Percentiles rank a stretch among this genome's conserved stretches.
These are phyloP conservation scores for Macropis europaea DNA, from an alignment of 2,888 invertebrate genomes.

Conservation along the genomic window DNA sequence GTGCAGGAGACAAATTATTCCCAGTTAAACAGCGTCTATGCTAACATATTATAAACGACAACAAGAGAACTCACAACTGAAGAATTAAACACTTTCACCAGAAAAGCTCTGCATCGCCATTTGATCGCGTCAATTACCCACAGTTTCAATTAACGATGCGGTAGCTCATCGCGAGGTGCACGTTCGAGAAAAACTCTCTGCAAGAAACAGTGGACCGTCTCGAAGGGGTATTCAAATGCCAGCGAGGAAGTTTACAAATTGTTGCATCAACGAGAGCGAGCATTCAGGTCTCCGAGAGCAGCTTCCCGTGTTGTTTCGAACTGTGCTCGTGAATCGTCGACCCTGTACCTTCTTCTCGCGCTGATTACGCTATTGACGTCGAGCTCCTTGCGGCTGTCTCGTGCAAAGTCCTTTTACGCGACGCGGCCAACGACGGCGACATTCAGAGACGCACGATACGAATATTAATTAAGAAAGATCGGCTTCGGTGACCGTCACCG, in stretches of 20 bases:
- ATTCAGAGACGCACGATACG: slow-evolving; percentile 44
- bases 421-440: slow-evolving; percentile 18
- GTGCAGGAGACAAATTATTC: no score
- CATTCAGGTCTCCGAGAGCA: not conserved
- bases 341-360: slow-evolving; percentile 15
- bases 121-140: no score
- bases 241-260: slow-evolving; percentile 10
- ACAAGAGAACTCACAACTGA: no score
- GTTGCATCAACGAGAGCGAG: slow-evolving; percentile 2
- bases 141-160: not conserved
- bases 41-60: no score
- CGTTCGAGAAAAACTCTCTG: not conserved
- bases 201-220: not conserved
- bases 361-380: slow-evolving; percentile 44
- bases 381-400: slow-evolving; percentile 28
- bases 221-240: not conserved
- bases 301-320: not conserved
- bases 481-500: slow-evolving; percentile 53
- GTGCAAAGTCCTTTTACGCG: slow-evolving; percentile 12
- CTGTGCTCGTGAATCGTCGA: slow-evolving; percentile 22
- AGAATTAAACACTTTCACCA: no score
- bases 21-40: no score
- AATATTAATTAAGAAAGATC: slow-evolving; percentile 72
- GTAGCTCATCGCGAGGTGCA: not conserved
- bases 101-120: no score